Conservation (phyloP, 35 echinoderm and acorn worm genomes). For the Apostichopus californicus region DNA sequence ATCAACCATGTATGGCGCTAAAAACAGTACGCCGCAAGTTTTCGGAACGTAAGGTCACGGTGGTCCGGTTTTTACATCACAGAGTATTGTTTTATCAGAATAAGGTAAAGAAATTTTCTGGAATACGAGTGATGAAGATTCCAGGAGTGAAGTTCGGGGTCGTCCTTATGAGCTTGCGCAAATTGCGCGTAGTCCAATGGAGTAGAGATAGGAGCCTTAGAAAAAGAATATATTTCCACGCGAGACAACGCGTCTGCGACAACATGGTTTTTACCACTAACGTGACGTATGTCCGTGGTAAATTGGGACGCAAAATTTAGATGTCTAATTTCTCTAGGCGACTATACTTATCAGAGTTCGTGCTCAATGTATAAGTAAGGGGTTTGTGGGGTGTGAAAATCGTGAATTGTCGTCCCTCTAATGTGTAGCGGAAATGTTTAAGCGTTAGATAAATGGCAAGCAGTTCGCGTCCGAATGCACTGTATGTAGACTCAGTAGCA, state of each 20-base stretch:
- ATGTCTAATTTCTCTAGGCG: slow-evolving; percentile 54
- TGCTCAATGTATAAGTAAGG: too few species aligned
- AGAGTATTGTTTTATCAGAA: neutral
- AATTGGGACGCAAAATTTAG: slow-evolving; percentile 54
- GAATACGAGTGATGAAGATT: neutral
- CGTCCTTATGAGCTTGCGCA: neutral
- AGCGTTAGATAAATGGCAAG: neutral
- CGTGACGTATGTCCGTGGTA: neutral
- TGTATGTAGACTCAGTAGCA: neutral
- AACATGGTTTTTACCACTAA: too few species aligned
- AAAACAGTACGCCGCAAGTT: neutral
- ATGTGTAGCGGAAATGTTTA: too few species aligned
- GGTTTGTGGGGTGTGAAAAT: too few species aligned
- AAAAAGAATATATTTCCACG: too few species aligned
- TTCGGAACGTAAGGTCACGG: neutral
- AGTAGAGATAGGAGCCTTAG: too few species aligned
- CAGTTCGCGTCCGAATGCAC: neutral
- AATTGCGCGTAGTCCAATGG: too few species aligned
- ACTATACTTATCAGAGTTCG: neutral
- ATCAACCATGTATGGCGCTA: neutral
- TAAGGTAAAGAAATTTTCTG: neutral
- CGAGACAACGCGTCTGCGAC: too few species aligned
- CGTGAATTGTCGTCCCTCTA: too few species aligned
- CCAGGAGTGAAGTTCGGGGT: neutral
- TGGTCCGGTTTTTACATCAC: neutral